phyloP scores from a whole-genome alignment of 2,797 vertebrate species.

The Phoeniculus purpureus region DNA sequence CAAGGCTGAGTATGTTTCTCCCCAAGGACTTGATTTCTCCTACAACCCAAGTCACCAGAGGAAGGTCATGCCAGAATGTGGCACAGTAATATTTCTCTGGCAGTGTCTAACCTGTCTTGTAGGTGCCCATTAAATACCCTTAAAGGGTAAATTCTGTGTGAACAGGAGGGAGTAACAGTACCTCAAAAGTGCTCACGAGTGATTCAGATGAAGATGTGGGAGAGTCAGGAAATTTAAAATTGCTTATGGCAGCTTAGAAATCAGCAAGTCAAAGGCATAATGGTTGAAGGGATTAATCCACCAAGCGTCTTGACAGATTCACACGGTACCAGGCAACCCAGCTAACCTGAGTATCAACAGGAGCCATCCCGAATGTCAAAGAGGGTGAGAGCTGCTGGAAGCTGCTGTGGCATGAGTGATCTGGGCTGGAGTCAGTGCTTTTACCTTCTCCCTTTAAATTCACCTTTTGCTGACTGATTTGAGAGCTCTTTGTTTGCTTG shows the following conservation, averaged over 20 bases:
- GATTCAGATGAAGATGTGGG: conserved; percentile 37
- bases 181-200: conserved; percentile 15
- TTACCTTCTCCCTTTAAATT: background rate
- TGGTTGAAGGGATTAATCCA: conserved; percentile 44
- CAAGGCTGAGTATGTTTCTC: too few species aligned
- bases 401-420: background rate
- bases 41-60: too few species aligned
- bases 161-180: conserved; percentile 41
- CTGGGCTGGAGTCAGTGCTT: background rate
- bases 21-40: too few species aligned
- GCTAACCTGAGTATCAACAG: background rate
- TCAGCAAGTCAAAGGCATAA: conserved; percentile 19
- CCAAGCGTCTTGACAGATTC: background rate
- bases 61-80: background rate
- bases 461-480: background rate
- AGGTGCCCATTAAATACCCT: background rate
- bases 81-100: background rate
- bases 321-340: background rate
- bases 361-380: rapidly evolving
- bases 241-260: background rate
- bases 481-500: background rate
- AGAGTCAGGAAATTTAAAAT: background rate
- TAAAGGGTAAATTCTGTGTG: background rate
- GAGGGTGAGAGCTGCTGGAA: background rate
- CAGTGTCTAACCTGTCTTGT: background rate